Base-by-base conservation (phyloP, 2,888 invertebrate genomes). In the Caenorhabditis sp. region DNA sequence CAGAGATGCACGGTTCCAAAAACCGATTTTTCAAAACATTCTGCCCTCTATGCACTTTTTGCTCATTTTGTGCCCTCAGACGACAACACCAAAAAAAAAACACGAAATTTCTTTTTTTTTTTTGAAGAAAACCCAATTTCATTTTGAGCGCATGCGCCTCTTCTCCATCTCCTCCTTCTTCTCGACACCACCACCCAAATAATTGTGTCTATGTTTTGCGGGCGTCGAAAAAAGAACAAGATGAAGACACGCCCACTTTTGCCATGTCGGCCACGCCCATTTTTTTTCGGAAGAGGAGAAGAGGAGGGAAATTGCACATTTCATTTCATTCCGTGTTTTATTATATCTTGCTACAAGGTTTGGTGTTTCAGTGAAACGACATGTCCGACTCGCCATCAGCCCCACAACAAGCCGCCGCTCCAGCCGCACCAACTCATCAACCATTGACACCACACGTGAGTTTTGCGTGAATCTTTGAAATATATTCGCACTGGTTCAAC, bases 371-470 rank as follows among this genome's bases (percentile, higher is more conserved):
- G 58, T 14, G 23, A 23, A 26, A 55, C 21, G 24, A 24, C 55
- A 67, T 55, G 58, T 67, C 67, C 49, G 58, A 62, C 50, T 19
- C 21, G 60, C 43, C 43, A 36, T 62, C 50, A 55, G 55, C 65
- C 10, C 21, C 59, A 24, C 54, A 62, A 27, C 63, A 51, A 49
- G 51, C 67, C 37, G 54, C 60, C 31, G 61, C 72, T 17, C 62
- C 66, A 50, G 61, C 68, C 58, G 27, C 64, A 58, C 66, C 69
- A 63, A 67, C 74, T 63, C 69, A 74, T 63, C 66, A 65, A 64
- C 74, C 74, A 69, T 43, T 66, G 60, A 74, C 74, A 36, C 74
- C 74, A 60, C 74, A 74, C 43, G 74, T 74, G 57, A 58, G 74
- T 61, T 12, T 21, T 4, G 43, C 12, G n/a, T 37, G 24, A n/a